Evolutionary conservation across 2,888 invertebrate species (phyloP), one percentile per base, ranked within the genome.

Genomic region (Apantesis nais): DNA sequence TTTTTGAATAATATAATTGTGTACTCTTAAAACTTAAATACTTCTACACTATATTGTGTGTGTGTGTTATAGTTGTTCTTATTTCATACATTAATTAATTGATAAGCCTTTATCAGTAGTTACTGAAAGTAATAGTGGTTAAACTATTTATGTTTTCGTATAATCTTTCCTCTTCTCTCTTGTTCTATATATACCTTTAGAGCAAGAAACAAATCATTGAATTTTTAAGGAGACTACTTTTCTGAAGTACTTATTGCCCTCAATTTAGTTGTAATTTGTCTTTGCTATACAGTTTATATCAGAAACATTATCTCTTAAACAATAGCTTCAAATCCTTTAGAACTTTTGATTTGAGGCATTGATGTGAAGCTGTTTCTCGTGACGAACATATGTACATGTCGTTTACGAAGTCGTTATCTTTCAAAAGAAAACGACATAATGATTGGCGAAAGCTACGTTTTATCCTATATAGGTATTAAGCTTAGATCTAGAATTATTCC

Each of bases 361-460:
- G 52, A 66, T 64, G 69, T 62, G 64, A 65, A 72, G 65, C 72
- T 65, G 48, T 68, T 48, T 65, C 62, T 31, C 39, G 22, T 22
- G 65, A 39, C 11, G 68, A 74, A 70, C 48, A 66, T 73, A 34
- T n/a, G n/a, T n/a, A n/a, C 37, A 74, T 74, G 73, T 52, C 41
- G 72, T 77, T 74, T 75, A 79, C 67, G 71, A 67, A 66, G 70
- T 77, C 75, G 65, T 77, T 74, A 74, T 72, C 70, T 80, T 74
- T 61, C 66, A 75, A 80, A 75, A 76, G 76, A 76, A 82, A 72
- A 71, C 55, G 60, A 72, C 70, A 62, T 71, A 69, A 80, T 74
- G 61, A 67, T n/a, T 14, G 62, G 74, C 66, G 78, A 82, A 82
- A 80, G 76, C 73, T 66, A 39, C 44, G 60, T 63, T 72, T 55